These are phyloP conservation scores for Drosophila imparisetae DNA, from an alignment of 2,888 invertebrate genomes.

Conservation along the genomic window DNA sequence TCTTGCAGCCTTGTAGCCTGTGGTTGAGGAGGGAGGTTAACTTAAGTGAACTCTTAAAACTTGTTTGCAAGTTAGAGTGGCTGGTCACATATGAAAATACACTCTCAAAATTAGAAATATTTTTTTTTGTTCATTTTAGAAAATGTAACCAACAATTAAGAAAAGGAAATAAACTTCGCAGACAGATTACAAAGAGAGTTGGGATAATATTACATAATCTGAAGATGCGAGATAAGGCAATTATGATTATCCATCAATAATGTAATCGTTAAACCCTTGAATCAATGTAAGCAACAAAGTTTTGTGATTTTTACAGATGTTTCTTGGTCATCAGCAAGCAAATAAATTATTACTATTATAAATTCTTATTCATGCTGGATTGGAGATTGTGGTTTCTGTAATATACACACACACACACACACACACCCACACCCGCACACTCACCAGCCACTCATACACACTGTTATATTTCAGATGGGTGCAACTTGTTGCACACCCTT, in stretches of 20 bases:
- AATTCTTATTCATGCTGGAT: background rate
- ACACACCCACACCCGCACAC: background rate
- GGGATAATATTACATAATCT: background rate
- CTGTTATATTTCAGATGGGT: background rate
- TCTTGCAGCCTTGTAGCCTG: conserved; percentile 10
- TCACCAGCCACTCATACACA: background rate
- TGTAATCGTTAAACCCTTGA: background rate
- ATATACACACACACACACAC: background rate
- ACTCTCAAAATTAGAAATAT: too few relatives aligned
- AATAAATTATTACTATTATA: background rate
- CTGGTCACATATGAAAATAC: too few relatives aligned
- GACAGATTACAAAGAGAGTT: background rate
- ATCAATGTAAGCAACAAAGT: background rate
- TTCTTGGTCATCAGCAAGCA: background rate
- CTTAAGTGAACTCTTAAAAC: conserved; percentile 23
- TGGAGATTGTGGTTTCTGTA: background rate
- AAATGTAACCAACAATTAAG: background rate
- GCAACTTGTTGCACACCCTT: conserved; percentile 5
- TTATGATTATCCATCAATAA: background rate
- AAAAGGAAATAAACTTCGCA: background rate
- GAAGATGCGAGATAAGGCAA: background rate
- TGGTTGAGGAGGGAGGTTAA: background rate
- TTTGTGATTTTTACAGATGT: background rate
- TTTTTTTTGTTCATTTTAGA: too few relatives aligned
- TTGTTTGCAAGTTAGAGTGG: conserved; percentile 11